Base-by-base conservation (phyloP, 1,140 invertebrate species). In the Pararge aegeria region DNA sequence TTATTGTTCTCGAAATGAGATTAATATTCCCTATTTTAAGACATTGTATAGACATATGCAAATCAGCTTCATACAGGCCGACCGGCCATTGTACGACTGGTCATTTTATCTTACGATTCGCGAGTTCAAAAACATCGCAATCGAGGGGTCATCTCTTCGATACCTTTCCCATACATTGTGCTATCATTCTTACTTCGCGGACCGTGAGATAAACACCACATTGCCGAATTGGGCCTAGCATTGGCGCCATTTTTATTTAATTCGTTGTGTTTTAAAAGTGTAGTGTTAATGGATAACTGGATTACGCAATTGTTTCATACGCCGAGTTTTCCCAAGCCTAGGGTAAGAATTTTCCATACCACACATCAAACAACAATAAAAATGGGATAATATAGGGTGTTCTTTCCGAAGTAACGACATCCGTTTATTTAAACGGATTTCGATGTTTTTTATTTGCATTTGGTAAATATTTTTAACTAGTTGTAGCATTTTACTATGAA, bases 51-150 rank as follows among this genome's bases (percentile, higher is more conserved):
- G n/a, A 18, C 19, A 37, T 80, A 86, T 86, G 83, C 73, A 86
- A 86, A 86, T 86, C 30, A 73, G 61, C 42, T 55, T 51, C 19
- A 65, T 62, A 61, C 61, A 66, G 64, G 55, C 67, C 56, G 61
- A 48, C 59, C 59, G 29, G 57, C 53, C 61, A 64, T 87, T 80
- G 78, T 83, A 73, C 30, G 63, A 74, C 75, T 77, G 80, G 80
- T 77, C 78, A 83, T 66, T 75, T 78, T 77, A 83, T 85, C 78
- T 83, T 66, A 75, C 66, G 74, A 78, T 85, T 87, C 75, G 81
- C 82, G 75, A 78, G 75, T 68, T 73, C 71, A 63, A 58, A n/a
- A 71, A 67, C 56, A 50, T 70, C 53, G 57, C 30, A 49, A 64
- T 73, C 38, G 78, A 75, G 81, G 83, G 85, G 83, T 88, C 83